Evolutionary conservation across 2,113 vertebrate species (phyloP), one percentile per base, ranked within the genome.

Genomic region (Globicephala melas): DNA sequence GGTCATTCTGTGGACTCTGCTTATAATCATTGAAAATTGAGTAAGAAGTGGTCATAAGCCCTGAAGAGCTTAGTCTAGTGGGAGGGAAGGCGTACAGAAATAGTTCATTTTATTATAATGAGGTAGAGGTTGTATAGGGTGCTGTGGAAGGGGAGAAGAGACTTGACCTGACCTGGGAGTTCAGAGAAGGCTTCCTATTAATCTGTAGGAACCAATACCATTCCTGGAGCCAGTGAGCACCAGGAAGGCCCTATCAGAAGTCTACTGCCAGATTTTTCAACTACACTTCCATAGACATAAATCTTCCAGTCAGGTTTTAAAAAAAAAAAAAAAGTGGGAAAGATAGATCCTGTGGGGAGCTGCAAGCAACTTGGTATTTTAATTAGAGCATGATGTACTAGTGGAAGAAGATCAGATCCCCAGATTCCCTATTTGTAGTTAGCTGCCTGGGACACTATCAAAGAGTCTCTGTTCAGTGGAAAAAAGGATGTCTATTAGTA

Each of bases 11-110:
- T 91, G 38, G 17, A 73, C 31, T 95, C 67, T 73, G 82, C 67
- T 97, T 92, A 86, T 25, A 62, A 84, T 90, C 62, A 60, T 38
- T 94, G 47, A 77, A 95, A 96, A 65, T 12, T 89, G 44, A 80
- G 8, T 96, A 91, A 94, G 36, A 86, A 94, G 63, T 95, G 1
- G 58, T 92, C 83, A 44, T 88, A 36, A 79, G 11, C 31, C 28
- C 25, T 77, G n/a, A 98, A 94, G 47, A 95, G 14, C 14, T 96
- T 89, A 81, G 5, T 68, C n/a, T 90, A 65, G 47, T 86, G 53
- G 18, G 62, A 84, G 21, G 47, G 31, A 92, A 60, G 31, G 50
- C 60, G 84, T 91, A 82, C 9, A 93, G 79, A 55, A 91, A 73
- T 77, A 47, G 58, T 95, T 87, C 25, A 28, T 89, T 91, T 91